Base-by-base conservation (phyloP, 2,797 vertebrate genomes). In the Gephyroberyx darwinii region DNA sequence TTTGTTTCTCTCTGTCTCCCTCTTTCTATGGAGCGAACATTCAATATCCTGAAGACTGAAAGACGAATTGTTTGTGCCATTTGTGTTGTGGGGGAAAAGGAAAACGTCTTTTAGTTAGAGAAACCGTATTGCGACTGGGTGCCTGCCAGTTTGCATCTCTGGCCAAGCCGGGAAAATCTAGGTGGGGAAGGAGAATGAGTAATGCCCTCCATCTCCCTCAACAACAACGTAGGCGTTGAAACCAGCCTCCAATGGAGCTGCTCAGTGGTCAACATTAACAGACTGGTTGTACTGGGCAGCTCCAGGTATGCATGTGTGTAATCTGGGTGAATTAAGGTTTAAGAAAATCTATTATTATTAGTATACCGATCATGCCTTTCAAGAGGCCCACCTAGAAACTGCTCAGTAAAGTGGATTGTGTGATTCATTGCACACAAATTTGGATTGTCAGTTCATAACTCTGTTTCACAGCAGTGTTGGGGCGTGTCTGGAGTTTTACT, bases 151-250 rank as follows among this genome's bases (percentile, higher is more conserved):
- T 80, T 37, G 20, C 53, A 41, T 30, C 17, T 37, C 19, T 17
- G 9, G 17, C 51, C 45, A 30, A 37, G 10, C 19, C 20, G 31
- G 54, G 19, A 7, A 51, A 69, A 55, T 57, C 69, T 80, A 70
- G 64, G 54, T 63, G 60, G 66, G 53, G 31, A 16, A 45, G 67
- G 22, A 59, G 35, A 68, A 48, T 43, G 57, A 73, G 35, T 50
- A 52, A 20, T 64, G 68, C 33, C 66, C 12, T 71, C 30, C 8
- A 35, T 26, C 26, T 31, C 4, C 30, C 55, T 31, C 6, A 43
- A 26, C 51, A 41, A 26, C 58, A 80, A 74, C 83, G 62, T 82
- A 63, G 64, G 71, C 69, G 71, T 69, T 72, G 65, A 62, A 59
- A 26, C 26, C 0, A 2, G 19, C 43, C 58, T 69, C 41, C 54